phyloP scores from a whole-genome alignment of 1,140 invertebrate genomes.

The Elysia chlorotica region DNA sequence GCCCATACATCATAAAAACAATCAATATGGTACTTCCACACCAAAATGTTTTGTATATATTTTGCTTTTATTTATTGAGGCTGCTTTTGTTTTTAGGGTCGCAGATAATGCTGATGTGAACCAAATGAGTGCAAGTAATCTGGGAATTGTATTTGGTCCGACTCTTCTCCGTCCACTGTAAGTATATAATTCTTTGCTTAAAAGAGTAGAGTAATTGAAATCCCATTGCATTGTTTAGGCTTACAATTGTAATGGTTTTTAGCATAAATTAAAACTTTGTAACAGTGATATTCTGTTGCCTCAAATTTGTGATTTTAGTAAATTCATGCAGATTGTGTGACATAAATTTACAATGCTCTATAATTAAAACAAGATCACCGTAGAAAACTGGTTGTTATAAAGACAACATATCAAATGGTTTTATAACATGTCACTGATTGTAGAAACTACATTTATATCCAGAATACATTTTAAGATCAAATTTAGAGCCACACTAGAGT shows the following conservation, averaged over 20 bases:
- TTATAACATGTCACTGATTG: no score
- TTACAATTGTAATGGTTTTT: neutral
- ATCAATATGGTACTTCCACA: neutral
- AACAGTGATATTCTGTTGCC: neutral
- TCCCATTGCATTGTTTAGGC: neutral
- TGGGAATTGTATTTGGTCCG: slow-evolving; percentile 71
- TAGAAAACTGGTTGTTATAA: no score
- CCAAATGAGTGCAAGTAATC: slow-evolving; percentile 69
- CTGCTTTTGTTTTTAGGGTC: slow-evolving; percentile 58
- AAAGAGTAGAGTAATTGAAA: neutral
- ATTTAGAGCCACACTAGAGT: no score
- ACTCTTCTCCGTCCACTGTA: slow-evolving; percentile 66
- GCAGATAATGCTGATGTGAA: slow-evolving; percentile 62
- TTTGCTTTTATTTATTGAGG: no score
- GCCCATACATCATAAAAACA: neutral
- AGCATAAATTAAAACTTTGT: neutral
- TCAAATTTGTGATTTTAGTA: neutral
- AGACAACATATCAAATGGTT: no score
- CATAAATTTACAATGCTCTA: no score
- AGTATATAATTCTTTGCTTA: slow-evolving; percentile 30
- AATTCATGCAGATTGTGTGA: no score
- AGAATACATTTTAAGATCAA: no score
- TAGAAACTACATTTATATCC: no score
- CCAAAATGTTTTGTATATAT: no score
- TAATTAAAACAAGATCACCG: no score